Percentiles rank a stretch among this genome's conserved stretches.
These are phyloP conservation scores for Tetraodon nigroviridis DNA, from an alignment of 2,113 vertebrate species.

Conservation along the genomic window DNA sequence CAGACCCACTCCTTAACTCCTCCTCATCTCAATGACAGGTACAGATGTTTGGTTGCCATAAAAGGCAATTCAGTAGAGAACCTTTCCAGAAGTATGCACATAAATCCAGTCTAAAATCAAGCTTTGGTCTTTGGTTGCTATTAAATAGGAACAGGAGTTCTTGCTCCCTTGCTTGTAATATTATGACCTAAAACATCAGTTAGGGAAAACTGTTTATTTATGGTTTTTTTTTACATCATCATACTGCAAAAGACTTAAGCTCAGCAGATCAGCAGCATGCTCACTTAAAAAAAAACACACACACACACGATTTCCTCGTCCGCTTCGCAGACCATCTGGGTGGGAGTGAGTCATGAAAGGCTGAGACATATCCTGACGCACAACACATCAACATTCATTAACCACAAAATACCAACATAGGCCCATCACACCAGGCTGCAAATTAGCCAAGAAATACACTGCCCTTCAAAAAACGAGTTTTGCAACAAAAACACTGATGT, in stretches of 20 bases:
- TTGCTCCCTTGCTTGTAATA: no score
- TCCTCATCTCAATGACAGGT: neutral
- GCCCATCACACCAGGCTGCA: neutral
- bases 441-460: neutral
- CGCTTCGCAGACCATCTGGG: slow-evolving; percentile 31
- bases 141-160: no score
- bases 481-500: neutral
- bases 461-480: neutral
- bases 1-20: neutral
- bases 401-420: slow-evolving; percentile 28
- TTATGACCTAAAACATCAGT: neutral
- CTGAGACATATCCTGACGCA: slow-evolving; percentile 36
- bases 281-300: slow-evolving; percentile 40
- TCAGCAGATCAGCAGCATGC: slow-evolving; percentile 18
- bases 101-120: neutral
- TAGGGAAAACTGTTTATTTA: slow-evolving; percentile 14
- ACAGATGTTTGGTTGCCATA: slow-evolving; percentile 6
- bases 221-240: slow-evolving; percentile 13
- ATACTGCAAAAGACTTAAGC: slow-evolving; percentile 5
- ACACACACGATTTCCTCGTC: slow-evolving; percentile 13
- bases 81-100: neutral
- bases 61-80: slow-evolving; percentile 5
- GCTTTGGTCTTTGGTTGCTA: neutral
- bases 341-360: slow-evolving; percentile 36
- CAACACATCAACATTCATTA: slow-evolving; percentile 18